Base-by-base conservation (phyloP, 2,797 vertebrate genomes). In the Schizopygopsis pylzovi region DNA sequence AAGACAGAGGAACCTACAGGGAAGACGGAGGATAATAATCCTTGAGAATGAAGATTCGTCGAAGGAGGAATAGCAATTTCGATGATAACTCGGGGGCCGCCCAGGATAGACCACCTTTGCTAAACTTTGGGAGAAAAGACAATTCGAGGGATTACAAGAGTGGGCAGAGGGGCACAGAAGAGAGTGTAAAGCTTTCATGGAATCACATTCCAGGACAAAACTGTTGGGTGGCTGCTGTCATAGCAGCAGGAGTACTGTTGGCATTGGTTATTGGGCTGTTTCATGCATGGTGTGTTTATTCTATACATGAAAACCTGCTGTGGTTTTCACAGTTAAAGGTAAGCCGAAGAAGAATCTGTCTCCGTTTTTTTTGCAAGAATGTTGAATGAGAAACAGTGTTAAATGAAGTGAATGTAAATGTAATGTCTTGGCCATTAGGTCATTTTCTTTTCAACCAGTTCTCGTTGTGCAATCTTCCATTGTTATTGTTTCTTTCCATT, bases 311-410 rank as follows among this genome's bases (percentile, higher is more conserved):
- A 89, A 94, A 94, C 91, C 90, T 95, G 86, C 92, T 89, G 88
- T 95, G 94, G 93, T 95, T 96, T 93, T 94, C 95, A 61, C 91
- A 95, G 87, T 89, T 95, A 89, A 92, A 87, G 94, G 92, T 93
- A 94, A 90, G 88, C 56, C 67, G 10, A 20, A 71, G 33, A 7
- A 47, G 54, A 56, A 65, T 75, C 16, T 61, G 52, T 72, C 25
- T 63, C n/a, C 0, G 45, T 81, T 73, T 81, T 80, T 47, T n/a
- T 25, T 68, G n/a, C 16, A 28, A 13, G 61, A 68, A 45, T 84
- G 10, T 84, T 75, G 84, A 22, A 22, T 63, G 28, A 41, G 76
- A 81, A 41, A 81, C 16, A 9, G 52, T 73, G 77, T 63, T 80
- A 25, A 72, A 49, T 28, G 20, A 47, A 73, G 39, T 37, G 28